Evolutionary conservation across 2,113 vertebrate genomes (phyloP).

Genomic region (Lontra canadensis): DNA sequence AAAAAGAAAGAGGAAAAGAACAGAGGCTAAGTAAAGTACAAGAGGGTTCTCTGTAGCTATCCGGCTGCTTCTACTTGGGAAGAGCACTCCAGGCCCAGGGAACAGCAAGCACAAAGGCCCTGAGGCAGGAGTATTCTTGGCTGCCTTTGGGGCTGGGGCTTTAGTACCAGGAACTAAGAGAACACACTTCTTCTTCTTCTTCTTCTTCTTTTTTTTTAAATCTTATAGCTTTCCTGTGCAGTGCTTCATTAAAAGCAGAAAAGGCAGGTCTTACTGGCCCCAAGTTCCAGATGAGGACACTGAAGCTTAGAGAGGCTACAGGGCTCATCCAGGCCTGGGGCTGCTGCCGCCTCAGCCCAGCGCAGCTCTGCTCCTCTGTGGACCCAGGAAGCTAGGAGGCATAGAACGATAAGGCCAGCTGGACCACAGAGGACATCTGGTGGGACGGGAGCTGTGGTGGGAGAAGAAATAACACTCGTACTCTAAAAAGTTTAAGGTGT

Average conservation of each 20-base stretch:
- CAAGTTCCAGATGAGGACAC: background rate
- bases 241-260: background rate
- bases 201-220: background rate
- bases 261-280: background rate
- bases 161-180: background rate
- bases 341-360: background rate
- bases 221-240: background rate
- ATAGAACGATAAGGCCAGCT: background rate
- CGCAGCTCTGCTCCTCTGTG: background rate
- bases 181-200: background rate
- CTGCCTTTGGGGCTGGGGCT: background rate
- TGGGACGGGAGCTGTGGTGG: background rate
- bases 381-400: background rate
- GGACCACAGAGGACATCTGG: background rate
- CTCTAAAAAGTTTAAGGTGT: constrained; percentile 45
- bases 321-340: background rate
- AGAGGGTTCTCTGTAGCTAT: background rate
- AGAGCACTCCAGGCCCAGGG: background rate
- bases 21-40: background rate
- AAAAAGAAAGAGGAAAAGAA: background rate
- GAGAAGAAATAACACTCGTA: background rate
- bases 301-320: background rate
- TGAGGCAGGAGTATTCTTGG: background rate
- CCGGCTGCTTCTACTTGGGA: background rate
- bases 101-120: background rate